Conservation (phyloP, 1,140 invertebrate genomes). For the Reticulitermes speratus region DNA sequence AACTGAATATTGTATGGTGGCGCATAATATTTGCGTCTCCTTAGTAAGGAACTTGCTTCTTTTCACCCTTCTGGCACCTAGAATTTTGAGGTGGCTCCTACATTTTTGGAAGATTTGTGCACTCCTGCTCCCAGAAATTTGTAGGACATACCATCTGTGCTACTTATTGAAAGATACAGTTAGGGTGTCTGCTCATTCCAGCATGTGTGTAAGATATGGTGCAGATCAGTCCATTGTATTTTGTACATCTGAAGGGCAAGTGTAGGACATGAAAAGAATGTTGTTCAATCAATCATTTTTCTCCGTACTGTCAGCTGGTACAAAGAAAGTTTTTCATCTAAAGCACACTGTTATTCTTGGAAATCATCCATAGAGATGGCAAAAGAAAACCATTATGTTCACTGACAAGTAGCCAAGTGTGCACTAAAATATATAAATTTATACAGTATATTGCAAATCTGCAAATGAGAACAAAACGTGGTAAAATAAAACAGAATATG, state of each 20-base stretch:
- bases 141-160: neutral
- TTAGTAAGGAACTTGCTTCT: no score
- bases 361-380: neutral
- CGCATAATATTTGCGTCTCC: no score
- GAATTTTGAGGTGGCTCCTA: no score
- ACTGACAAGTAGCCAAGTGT: neutral
- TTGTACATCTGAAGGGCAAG: neutral
- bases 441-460: no score
- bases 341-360: neutral
- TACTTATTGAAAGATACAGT: neutral
- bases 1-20: no score
- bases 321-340: neutral
- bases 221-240: neutral
- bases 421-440: neutral
- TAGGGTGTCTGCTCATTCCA: neutral
- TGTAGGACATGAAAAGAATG: neutral
- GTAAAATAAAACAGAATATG: no score
- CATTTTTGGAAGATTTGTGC: no score
- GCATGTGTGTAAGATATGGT: neutral
- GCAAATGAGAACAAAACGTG: no score
- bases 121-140: neutral
- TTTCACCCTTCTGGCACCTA: no score
- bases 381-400: neutral
- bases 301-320: neutral
- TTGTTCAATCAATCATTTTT: neutral